Conservation (phyloP, 2,113 vertebrate genomes). For the Pelecanus crispus region DNA sequence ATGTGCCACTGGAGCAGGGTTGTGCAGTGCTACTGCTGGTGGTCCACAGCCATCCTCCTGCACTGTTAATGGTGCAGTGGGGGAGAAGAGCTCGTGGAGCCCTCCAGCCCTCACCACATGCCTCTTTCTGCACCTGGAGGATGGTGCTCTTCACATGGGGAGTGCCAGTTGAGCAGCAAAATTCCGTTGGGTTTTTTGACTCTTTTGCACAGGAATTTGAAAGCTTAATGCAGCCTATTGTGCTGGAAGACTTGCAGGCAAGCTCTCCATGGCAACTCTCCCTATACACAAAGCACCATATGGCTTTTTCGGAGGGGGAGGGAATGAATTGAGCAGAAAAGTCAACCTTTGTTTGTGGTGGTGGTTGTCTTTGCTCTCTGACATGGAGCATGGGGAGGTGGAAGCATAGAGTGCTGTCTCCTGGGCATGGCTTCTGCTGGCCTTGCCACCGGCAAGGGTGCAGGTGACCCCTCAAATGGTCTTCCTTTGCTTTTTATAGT, state of each 20-base stretch:
- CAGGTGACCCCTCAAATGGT: neutral
- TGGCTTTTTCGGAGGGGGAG: slow-evolving; percentile 34
- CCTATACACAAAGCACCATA: slow-evolving; percentile 55
- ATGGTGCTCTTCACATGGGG: neutral
- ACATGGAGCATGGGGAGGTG: neutral
- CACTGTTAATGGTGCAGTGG: fast-evolving
- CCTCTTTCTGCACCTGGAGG: neutral
- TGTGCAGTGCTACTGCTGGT: neutral
- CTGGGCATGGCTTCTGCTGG: neutral
- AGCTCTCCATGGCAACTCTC: slow-evolving; percentile 62
- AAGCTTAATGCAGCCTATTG: neutral
- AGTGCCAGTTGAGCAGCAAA: neutral
- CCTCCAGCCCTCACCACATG: fast-evolving
- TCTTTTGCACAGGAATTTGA: slow-evolving; percentile 12
- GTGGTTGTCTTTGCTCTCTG: neutral
- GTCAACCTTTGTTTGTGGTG: neutral
- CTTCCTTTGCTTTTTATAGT: neutral
- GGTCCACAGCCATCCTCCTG: neutral
- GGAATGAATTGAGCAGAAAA: neutral
- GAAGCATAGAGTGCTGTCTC: neutral
- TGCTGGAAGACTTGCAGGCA: slow-evolving; percentile 12
- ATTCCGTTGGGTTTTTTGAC: neutral
- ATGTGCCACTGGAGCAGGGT: neutral
- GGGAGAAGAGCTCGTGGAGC: fast-evolving
- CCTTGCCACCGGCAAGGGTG: neutral